These are phyloP conservation scores for Bimastos eiseni DNA, from an alignment of 2,888 invertebrate species.

Conservation along the genomic window DNA sequence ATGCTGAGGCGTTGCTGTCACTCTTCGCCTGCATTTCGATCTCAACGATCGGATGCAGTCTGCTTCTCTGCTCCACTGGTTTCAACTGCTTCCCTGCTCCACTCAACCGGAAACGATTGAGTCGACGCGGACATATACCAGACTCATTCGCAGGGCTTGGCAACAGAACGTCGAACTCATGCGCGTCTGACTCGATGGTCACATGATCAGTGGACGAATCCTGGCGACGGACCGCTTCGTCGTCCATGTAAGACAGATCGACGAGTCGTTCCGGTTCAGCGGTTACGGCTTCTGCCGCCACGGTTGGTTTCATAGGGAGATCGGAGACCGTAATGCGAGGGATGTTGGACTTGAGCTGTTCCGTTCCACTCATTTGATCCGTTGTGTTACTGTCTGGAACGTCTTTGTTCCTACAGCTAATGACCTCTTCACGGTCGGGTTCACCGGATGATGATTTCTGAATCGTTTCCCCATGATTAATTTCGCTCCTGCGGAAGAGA, in stretches of 20 bases:
- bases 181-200: background rate
- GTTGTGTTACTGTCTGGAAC: background rate
- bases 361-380: background rate
- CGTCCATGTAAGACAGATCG: background rate
- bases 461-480: background rate
- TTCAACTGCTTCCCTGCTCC: background rate
- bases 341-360: background rate
- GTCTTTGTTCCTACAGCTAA: background rate
- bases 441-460: background rate
- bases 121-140: background rate
- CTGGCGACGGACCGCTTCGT: background rate
- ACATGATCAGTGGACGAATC: background rate
- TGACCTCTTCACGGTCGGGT: background rate
- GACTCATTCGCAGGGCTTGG: background rate
- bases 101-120: slow-evolving; percentile 16
- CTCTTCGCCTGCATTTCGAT: background rate
- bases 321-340: slow-evolving; percentile 3
- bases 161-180: slow-evolving; percentile 7
- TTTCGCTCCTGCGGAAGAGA: background rate
- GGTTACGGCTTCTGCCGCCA: background rate
- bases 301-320: background rate
- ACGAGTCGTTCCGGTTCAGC: background rate
- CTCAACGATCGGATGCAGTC: background rate
- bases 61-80: background rate
- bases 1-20: background rate